These are phyloP conservation scores for Accipiter badius DNA, from an alignment of 2,797 vertebrate genomes.

Conservation along the genomic window DNA sequence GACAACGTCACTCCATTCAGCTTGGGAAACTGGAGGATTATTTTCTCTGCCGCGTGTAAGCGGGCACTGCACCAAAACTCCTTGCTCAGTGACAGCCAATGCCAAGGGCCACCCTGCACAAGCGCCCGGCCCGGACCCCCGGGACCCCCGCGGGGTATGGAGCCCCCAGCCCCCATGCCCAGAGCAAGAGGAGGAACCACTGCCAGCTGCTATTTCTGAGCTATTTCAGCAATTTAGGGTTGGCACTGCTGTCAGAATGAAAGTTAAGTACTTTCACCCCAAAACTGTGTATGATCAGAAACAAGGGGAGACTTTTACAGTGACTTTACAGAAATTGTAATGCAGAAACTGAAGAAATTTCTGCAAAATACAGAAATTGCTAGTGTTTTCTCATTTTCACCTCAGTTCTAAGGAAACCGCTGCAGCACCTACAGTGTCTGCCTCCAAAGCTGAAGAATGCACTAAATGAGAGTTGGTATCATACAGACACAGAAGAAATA, in stretches of 20 bases:
- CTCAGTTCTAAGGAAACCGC: neutral
- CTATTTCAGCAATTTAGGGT: neutral
- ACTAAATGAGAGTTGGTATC: rapidly evolving
- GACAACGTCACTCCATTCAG: neutral
- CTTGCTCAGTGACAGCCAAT: neutral
- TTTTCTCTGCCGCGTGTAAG: neutral
- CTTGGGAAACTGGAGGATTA: neutral
- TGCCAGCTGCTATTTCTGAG: neutral
- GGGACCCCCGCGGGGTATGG: neutral
- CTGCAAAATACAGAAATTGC: neutral
- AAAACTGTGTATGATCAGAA: neutral
- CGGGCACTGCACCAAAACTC: neutral
- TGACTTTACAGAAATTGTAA: neutral
- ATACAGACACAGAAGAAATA: rapidly evolving
- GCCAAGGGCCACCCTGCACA: neutral
- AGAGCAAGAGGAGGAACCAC: neutral
- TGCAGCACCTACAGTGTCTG: neutral
- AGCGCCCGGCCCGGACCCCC: neutral
- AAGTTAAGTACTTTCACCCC: neutral
- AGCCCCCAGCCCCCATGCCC: neutral
- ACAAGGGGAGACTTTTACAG: neutral
- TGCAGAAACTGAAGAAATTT: neutral
- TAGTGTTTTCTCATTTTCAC: neutral
- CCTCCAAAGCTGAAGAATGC: neutral
- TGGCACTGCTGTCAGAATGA: neutral